phyloP scores from a whole-genome alignment of 2,888 invertebrate species.

The Athalia circularis region DNA sequence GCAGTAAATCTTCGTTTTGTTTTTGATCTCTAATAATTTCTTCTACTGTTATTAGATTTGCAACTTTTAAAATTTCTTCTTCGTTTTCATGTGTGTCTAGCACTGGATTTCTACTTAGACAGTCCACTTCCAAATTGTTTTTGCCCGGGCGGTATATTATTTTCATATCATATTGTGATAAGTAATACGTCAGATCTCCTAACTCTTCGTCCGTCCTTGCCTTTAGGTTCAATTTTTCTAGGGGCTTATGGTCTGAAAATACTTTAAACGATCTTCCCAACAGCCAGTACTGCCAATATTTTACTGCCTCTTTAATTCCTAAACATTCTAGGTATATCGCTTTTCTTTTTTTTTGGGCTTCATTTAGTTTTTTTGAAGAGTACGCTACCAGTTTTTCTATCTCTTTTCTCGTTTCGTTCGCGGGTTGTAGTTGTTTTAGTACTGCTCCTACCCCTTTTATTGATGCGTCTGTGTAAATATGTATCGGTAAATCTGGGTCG shows the following conservation, averaged over 20 bases:
- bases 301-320: slow-evolving; percentile 50
- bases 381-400: no score
- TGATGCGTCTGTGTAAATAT: slow-evolving; percentile 44
- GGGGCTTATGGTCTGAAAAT: slow-evolving; percentile 12
- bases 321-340: slow-evolving; percentile 48
- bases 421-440: slow-evolving; percentile 4
- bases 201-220: slow-evolving; percentile 32
- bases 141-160: slow-evolving; percentile 14
- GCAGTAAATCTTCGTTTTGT: slow-evolving; percentile 5
- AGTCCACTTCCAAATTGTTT: slow-evolving; percentile 12
- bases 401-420: neutral
- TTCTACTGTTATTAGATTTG: slow-evolving; percentile 41
- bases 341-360: slow-evolving; percentile 15
- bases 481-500: slow-evolving; percentile 28
- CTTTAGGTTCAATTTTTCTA: slow-evolving; percentile 29
- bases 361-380: slow-evolving; percentile 13
- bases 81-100: neutral
- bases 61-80: slow-evolving; percentile 5
- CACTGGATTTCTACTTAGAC: slow-evolving; percentile 20
- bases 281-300: slow-evolving; percentile 45
- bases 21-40: slow-evolving; percentile 24
- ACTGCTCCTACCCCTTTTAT: slow-evolving; percentile 44
- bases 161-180: slow-evolving; percentile 17
- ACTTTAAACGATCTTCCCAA: neutral
- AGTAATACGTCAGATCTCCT: slow-evolving; percentile 15